phyloP scores from a whole-genome alignment of 1,140 invertebrate genomes.

The Cydia fagiglandana region DNA sequence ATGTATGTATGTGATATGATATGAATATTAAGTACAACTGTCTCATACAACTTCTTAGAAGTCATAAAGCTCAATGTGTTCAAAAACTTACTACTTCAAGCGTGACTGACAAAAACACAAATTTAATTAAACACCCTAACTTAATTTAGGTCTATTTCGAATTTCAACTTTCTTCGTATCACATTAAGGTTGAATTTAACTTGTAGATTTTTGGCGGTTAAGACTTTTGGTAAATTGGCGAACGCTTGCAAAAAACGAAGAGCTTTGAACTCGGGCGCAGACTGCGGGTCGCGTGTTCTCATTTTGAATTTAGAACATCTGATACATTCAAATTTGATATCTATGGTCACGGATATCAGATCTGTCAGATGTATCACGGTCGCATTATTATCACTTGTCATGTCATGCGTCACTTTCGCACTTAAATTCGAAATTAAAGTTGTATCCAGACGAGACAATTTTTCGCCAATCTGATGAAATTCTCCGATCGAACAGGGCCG shows the following conservation, averaged over 20 bases:
- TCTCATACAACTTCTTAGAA: not conserved
- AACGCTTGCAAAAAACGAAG: not conserved
- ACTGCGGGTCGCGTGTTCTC: not conserved
- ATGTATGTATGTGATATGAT: too few species aligned
- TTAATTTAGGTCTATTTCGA: not conserved
- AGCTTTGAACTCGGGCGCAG: conserved; percentile 13
- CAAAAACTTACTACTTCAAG: not conserved
- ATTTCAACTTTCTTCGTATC: not conserved
- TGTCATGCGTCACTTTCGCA: too few species aligned
- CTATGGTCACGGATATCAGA: too few species aligned
- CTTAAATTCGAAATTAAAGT: too few species aligned
- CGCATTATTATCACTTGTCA: too few species aligned
- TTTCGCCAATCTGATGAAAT: too few species aligned
- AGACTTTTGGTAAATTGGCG: not conserved
- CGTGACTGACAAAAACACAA: not conserved
- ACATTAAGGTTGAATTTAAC: not conserved
- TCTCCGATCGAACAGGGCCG: too few species aligned
- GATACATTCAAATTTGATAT: too few species aligned
- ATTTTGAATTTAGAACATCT: too few species aligned
- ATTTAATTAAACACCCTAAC: not conserved
- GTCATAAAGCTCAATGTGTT: not conserved
- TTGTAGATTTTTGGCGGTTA: not conserved
- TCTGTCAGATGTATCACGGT: too few species aligned
- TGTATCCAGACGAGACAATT: too few species aligned
- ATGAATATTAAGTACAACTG: too few species aligned